Evolutionary conservation across 2,888 invertebrate genomes (phyloP).

Genomic region (Lamellibrachia columna): DNA sequence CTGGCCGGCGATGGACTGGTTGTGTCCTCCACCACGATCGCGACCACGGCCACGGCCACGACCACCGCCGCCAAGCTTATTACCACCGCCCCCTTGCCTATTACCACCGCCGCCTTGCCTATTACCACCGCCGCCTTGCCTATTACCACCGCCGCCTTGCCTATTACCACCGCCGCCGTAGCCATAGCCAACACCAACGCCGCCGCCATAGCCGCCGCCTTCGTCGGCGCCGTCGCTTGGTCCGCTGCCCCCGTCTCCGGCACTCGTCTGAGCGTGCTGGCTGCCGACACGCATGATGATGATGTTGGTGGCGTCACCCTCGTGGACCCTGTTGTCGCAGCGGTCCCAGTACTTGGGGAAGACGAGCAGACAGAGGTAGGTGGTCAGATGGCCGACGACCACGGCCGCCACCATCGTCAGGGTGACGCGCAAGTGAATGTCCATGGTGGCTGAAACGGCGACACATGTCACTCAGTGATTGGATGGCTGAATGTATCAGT

Average conservation of each 20-base stretch:
- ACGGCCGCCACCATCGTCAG: slow-evolving; percentile 13
- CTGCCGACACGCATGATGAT: neutral
- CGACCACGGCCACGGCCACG: too few relatives aligned
- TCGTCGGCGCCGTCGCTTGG: neutral
- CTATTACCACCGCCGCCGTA: neutral
- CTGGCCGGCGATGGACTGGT: neutral
- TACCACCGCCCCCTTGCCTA: too few relatives aligned
- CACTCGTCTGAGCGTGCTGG: neutral
- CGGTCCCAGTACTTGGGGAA: neutral
- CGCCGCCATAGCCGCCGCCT: neutral
- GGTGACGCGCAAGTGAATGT: slow-evolving; percentile 20
- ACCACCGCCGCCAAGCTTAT: too few relatives aligned
- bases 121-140: too few relatives aligned
- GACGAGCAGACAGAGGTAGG: slow-evolving; percentile 19
- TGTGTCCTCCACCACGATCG: too few relatives aligned
- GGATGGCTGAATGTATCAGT: too few relatives aligned
- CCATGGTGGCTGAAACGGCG: slow-evolving; percentile 16
- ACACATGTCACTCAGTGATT: too few relatives aligned
- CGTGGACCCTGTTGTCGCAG: neutral
- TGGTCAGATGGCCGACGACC: slow-evolving; percentile 20
- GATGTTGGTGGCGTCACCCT: neutral
- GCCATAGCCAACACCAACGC: neutral
- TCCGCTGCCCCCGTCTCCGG: neutral
- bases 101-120: too few relatives aligned
- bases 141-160: neutral